Conservation (phyloP, 1,140 invertebrate genomes). For the Drosophila takahashii region DNA sequence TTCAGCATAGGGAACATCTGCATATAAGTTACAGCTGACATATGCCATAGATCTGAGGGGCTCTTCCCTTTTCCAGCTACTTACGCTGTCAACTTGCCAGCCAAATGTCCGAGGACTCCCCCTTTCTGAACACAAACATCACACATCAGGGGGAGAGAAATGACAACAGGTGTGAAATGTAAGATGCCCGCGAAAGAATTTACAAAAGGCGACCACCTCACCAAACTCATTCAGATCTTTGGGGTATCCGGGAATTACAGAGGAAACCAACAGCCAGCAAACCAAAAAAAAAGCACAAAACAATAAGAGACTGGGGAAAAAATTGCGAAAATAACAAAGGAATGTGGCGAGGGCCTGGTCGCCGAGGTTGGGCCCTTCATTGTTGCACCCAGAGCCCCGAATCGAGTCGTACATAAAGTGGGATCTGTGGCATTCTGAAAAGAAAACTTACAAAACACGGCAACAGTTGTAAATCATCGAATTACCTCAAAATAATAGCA, state of each 20-base stretch:
- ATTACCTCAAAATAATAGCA: slow-evolving; percentile 83
- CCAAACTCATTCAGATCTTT: slow-evolving; percentile 54
- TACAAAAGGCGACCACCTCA: slow-evolving; percentile 51
- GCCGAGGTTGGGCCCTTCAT: slow-evolving; percentile 64
- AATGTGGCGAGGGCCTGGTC: slow-evolving; percentile 66
- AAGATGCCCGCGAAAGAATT: slow-evolving; percentile 38
- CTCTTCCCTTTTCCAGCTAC: slow-evolving; percentile 25
- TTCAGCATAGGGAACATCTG: slow-evolving; percentile 33
- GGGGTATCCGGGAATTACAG: slow-evolving; percentile 59
- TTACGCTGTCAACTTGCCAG: slow-evolving; percentile 67
- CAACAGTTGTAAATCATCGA: slow-evolving; percentile 82
- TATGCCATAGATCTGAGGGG: slow-evolving; percentile 16
- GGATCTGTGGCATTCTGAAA: slow-evolving; percentile 59
- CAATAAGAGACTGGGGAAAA: slow-evolving; percentile 36
- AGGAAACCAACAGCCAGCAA: slow-evolving; percentile 13
- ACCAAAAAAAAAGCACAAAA: background rate
- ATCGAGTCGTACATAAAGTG: slow-evolving; percentile 29
- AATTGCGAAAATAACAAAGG: slow-evolving; percentile 76
- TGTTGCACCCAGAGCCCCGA: slow-evolving; percentile 37
- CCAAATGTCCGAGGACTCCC: slow-evolving; percentile 6
- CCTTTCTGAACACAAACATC: slow-evolving; percentile 7
- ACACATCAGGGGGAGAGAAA: slow-evolving; percentile 44
- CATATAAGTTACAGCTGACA: slow-evolving; percentile 25
- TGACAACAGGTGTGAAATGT: slow-evolving; percentile 72
- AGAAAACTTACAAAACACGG: slow-evolving; percentile 80